Evolutionary conservation across 2,797 vertebrate species (phyloP), one percentile per base, ranked within the genome.

Genomic region (Gila robusta): DNA sequence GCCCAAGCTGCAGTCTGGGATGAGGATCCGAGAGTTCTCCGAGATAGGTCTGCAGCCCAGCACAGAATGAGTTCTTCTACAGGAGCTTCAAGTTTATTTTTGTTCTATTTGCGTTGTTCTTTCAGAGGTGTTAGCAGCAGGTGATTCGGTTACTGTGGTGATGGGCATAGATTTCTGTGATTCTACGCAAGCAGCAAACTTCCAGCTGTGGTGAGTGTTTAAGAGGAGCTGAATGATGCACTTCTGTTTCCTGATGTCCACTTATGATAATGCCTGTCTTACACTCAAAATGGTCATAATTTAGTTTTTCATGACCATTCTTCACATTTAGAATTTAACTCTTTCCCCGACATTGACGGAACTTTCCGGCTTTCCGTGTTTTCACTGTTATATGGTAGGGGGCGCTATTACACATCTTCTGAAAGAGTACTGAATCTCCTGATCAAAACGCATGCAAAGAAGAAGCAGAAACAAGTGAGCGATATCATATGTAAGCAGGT

Each of bases 161-260:
- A 97, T 99, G 97, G 98, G 98, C 87, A 98, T 99, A 8, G 98
- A 99, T 91, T 99, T 99, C 94, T 98, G 97, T 1, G 98, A 99
- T 91, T 99, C 98, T 0, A 99, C 98, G 17, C 98, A 99, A 91
- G 96, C 96, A 0, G 98, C 98, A 26, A 99, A 98, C 94, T 99
- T 99, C 95, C 98, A 99, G 93, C 94, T 99, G 79, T 99, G 98
- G 98, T 99, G 90, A 94, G 96, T 41, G 49, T 17, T 66, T 74
- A 66, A 10, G 52, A 26, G 12, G 12, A 67, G 26, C 32, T 70
- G 14, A 52, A 47, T 39, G 39, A 49, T n/a, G 7, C n/a, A 62
- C 35, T 0, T 19, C 10, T 3, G 16, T 28, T 81, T 81, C 44
- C 79, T 67, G 11, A 35, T 47, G 26, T 67, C 10, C 16, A 47